Conservation (phyloP, 1,140 invertebrate species). For the Drosophila rufa region DNA sequence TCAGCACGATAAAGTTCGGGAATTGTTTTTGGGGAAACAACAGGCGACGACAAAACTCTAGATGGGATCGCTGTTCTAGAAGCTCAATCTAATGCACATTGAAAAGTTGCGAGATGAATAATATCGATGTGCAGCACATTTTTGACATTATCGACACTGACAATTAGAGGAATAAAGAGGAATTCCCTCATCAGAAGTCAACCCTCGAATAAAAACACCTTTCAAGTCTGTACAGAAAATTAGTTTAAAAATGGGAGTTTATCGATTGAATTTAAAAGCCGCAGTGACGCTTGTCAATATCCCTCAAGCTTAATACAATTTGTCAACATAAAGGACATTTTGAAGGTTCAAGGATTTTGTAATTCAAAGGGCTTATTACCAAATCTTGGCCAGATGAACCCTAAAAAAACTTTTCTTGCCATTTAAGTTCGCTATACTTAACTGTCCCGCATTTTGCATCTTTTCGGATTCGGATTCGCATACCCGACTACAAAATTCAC, state of each 20-base stretch:
- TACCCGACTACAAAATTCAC: conserved; percentile 1
- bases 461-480: neutral
- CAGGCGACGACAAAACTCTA: conserved; percentile 34
- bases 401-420: neutral
- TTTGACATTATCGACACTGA: neutral
- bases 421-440: conserved; percentile 9
- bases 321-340: neutral
- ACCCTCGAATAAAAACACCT: neutral
- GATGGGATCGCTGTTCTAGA: conserved; percentile 39
- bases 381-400: neutral
- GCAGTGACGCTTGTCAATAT: neutral
- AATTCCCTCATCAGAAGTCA: neutral
- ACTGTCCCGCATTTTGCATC: neutral
- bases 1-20: conserved; percentile 60
- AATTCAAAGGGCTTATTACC: neutral
- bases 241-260: neutral
- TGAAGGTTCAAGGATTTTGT: neutral
- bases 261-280: neutral
- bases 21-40: conserved; percentile 41
- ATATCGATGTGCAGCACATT: conserved; percentile 7
- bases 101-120: conserved; percentile 17
- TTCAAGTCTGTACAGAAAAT: neutral
- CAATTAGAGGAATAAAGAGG: neutral
- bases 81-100: conserved; percentile 44
- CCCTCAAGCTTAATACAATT: conserved; percentile 9